A percentile compares a stretch with the other conserved stretches of the same genome.
Evolutionary conservation across 1,140 invertebrate species (phyloP).

Genomic region (Neodiprion virginianus): DNA sequence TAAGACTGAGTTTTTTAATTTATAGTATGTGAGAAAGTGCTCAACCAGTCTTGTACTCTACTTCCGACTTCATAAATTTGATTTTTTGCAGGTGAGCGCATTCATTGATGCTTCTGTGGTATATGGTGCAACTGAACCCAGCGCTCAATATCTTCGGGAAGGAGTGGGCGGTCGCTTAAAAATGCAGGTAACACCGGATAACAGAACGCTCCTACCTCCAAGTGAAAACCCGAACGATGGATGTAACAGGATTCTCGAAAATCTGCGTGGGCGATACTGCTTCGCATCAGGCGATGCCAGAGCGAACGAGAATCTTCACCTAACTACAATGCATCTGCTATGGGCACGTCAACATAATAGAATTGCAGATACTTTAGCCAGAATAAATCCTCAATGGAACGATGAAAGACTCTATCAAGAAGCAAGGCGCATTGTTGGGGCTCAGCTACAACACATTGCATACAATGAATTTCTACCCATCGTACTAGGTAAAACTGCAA

Average conservation of each 20-base stretch:
- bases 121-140: slow-evolving; percentile 72
- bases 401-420: slow-evolving; percentile 86
- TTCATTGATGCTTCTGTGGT: slow-evolving; percentile 91
- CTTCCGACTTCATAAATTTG: not conserved
- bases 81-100: slow-evolving; percentile 65
- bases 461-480: slow-evolving; percentile 89
- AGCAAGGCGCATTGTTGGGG: slow-evolving; percentile 77
- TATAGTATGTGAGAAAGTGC: too few relatives aligned
- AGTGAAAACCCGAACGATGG: slow-evolving; percentile 77
- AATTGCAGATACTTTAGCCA: slow-evolving; percentile 68
- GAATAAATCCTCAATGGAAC: slow-evolving; percentile 82
- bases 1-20: too few relatives aligned
- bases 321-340: slow-evolving; percentile 83
- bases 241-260: slow-evolving; percentile 74
- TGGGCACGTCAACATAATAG: slow-evolving; percentile 87
- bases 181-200: slow-evolving; percentile 70
- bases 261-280: slow-evolving; percentile 74
- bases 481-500: slow-evolving; percentile 70
- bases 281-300: slow-evolving; percentile 80
- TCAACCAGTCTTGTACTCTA: too few relatives aligned
- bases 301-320: slow-evolving; percentile 81
- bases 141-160: slow-evolving; percentile 64
- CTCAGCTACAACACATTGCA: slow-evolving; percentile 86
- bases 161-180: slow-evolving; percentile 67
- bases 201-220: slow-evolving; percentile 71